phyloP scores from a whole-genome alignment of 2,888 invertebrate genomes.

The Chymomyza caudatula region DNA sequence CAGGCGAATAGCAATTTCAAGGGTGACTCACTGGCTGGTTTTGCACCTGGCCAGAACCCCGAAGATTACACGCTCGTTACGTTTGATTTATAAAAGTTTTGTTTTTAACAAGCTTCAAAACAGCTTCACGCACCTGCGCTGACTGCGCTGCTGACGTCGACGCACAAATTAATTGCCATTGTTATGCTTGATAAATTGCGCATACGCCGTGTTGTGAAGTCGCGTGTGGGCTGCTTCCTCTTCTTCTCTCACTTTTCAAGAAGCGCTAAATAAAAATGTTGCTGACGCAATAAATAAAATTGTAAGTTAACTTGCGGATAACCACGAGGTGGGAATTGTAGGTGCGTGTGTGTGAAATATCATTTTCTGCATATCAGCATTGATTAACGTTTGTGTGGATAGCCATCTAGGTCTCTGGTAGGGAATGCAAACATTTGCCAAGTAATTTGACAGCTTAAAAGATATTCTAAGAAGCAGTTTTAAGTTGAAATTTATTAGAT shows the following conservation, averaged over 20 bases:
- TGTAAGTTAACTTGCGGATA: constrained; percentile 4
- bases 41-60: constrained; percentile 36
- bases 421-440: constrained; percentile 18
- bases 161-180: constrained; percentile 69
- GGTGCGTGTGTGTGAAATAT: constrained; percentile 22
- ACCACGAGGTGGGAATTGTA: background rate
- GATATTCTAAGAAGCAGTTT: constrained; percentile 57
- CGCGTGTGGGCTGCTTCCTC: constrained; percentile 1
- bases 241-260: too few relatives aligned
- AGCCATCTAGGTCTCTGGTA: background rate
- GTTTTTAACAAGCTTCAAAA: constrained; percentile 50
- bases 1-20: background rate
- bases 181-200: constrained; percentile 69
- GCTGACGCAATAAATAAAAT: constrained; percentile 51
- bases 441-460: constrained; percentile 42
- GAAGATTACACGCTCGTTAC: constrained; percentile 67
- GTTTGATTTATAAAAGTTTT: constrained; percentile 70
- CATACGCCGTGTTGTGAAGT: constrained; percentile 42
- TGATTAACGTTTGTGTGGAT: constrained; percentile 43
- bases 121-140: background rate
- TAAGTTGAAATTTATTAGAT: constrained; percentile 13
- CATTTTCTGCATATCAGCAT: constrained; percentile 52
- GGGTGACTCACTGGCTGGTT: background rate
- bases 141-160: background rate
- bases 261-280: background rate